These are phyloP conservation scores for Phenacoccus solenopsis DNA, from an alignment of 1,140 invertebrate genomes.

Conservation along the genomic window DNA sequence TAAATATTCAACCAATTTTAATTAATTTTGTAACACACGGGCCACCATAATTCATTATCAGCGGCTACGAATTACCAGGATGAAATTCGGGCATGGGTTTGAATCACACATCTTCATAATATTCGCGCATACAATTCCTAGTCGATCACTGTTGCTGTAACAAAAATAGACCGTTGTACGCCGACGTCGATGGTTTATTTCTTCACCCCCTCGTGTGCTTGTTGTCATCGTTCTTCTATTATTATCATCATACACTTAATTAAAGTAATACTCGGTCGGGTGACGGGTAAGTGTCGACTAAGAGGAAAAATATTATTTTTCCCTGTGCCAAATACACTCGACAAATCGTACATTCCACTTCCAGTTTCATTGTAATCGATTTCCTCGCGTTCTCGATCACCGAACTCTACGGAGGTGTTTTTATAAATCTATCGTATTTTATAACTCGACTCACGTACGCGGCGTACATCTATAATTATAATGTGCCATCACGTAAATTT, in stretches of 20 bases:
- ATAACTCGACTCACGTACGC: neutral
- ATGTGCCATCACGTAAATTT: neutral
- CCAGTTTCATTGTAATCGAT: neutral
- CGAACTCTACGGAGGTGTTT: too few relatives aligned
- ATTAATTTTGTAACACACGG: neutral
- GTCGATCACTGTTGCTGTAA: neutral
- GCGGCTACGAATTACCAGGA: neutral
- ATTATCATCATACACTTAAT: neutral
- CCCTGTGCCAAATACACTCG: neutral
- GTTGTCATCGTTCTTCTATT: neutral
- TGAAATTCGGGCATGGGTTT: too few relatives aligned
- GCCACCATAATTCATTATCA: neutral
- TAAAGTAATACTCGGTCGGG: neutral
- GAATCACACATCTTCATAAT: too few relatives aligned
- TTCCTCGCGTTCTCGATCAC: neutral
- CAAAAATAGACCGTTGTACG: neutral
- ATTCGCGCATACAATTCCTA: too few relatives aligned
- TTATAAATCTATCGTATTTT: too few relatives aligned
- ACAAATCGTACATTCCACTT: neutral
- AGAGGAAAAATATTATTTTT: neutral
- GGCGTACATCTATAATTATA: neutral
- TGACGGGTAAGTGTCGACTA: neutral
- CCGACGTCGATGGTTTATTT: neutral
- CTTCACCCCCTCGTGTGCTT: neutral
- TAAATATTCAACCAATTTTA: neutral